These are phyloP conservation scores for Pseudochromis fuscus DNA, from an alignment of 2,797 vertebrate genomes.

Conservation along the genomic window DNA sequence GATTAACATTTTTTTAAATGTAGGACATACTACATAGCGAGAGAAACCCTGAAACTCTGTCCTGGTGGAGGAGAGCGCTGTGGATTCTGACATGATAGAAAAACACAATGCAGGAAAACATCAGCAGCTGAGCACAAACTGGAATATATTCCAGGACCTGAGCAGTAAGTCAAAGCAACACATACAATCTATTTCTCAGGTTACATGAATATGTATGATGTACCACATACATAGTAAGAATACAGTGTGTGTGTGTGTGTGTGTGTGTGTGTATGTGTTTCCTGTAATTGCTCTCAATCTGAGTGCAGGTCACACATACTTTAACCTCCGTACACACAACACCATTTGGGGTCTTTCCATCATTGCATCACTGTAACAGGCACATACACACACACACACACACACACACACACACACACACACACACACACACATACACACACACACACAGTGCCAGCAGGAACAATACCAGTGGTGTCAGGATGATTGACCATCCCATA, in stretches of 20 bases:
- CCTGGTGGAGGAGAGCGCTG: background rate
- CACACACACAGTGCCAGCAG: slow-evolving; percentile 19
- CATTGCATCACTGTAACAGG: no score
- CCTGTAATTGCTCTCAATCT: background rate
- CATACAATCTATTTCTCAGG: background rate
- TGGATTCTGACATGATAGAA: background rate
- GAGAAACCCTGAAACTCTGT: background rate
- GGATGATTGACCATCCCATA: slow-evolving; percentile 71
- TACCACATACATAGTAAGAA: background rate
- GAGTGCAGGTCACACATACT: background rate
- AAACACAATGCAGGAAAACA: background rate
- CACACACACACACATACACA: slow-evolving; percentile 24
- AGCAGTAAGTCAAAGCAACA: background rate
- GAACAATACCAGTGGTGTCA: slow-evolving; percentile 53
- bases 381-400: slow-evolving; percentile 16
- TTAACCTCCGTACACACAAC: background rate
- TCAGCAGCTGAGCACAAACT: background rate
- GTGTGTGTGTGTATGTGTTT: background rate
- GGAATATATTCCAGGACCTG: background rate
- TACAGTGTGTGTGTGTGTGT: background rate
- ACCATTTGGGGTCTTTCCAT: no score
- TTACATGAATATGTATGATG: background rate
- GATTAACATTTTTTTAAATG: no score
- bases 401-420: slow-evolving; percentile 1
- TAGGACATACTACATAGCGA: no score